Evolutionary conservation across 2,888 invertebrate species (phyloP).

Genomic region (Neoaliturus tenellus): DNA sequence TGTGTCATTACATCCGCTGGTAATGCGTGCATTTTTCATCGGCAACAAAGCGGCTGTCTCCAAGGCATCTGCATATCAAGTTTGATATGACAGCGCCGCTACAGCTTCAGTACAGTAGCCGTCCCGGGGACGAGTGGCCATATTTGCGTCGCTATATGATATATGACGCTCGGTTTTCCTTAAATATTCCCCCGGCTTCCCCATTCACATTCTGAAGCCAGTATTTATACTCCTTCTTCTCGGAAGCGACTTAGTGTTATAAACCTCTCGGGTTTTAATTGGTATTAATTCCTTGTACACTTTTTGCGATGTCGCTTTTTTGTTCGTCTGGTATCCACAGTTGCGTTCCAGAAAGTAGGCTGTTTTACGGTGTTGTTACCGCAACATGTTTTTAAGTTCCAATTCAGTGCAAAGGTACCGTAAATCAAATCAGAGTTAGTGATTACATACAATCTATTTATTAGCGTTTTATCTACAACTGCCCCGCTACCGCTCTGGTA

Average conservation of each 20-base stretch:
- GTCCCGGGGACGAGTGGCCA: background rate
- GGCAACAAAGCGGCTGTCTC: background rate
- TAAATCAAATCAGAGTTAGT: no score
- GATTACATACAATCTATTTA: no score
- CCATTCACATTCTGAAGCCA: background rate
- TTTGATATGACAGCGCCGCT: conserved; percentile 4
- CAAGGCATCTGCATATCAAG: background rate
- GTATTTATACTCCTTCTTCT: background rate
- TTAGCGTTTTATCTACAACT: no score
- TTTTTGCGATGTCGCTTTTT: background rate
- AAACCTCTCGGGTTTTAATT: background rate
- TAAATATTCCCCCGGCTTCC: conserved; percentile 17
- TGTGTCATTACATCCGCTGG: background rate
- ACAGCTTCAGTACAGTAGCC: background rate
- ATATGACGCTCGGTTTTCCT: conserved; percentile 13
- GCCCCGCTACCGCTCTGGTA: no score
- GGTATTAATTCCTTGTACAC: background rate
- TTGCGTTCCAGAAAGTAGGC: background rate
- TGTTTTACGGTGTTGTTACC: background rate
- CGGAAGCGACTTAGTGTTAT: background rate
- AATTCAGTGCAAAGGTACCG: no score
- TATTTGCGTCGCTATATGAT: conserved; percentile 8
- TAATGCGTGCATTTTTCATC: conserved; percentile 7
- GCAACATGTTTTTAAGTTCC: no score
- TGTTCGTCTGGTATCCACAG: conserved; percentile 5